Conservation (phyloP, 1,140 invertebrate genomes). For the Ruditapes philippinarum region DNA sequence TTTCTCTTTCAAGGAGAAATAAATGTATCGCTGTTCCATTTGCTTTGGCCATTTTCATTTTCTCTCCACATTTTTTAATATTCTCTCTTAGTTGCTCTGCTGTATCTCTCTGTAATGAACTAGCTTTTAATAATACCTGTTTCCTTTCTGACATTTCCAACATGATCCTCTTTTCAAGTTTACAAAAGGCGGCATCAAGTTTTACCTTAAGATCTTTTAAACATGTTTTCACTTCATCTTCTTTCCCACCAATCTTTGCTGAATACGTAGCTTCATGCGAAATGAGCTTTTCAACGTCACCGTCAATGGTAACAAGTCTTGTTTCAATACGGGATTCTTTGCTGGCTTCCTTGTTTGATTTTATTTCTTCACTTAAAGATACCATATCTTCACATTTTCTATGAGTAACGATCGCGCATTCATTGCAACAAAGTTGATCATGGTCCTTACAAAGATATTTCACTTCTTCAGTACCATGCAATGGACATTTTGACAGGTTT, state of each 20-base stretch:
- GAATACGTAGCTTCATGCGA: no score
- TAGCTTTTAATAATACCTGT: not conserved
- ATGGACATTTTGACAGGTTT: not conserved
- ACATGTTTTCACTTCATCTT: not conserved
- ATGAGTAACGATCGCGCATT: not conserved
- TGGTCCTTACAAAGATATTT: slow-evolving; percentile 2
- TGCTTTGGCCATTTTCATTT: not conserved
- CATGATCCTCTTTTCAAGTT: no score
- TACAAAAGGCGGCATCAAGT: not conserved
- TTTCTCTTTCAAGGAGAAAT: not conserved
- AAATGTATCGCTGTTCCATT: no score
- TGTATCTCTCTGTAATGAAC: not conserved
- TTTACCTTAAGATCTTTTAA: not conserved
- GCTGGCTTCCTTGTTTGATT: no score
- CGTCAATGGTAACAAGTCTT: not conserved
- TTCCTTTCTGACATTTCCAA: not conserved
- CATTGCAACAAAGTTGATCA: not conserved
- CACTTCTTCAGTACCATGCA: not conserved
- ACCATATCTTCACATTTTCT: not conserved
- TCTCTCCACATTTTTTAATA: not conserved
- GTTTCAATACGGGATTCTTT: not conserved
- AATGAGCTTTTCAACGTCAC: not conserved
- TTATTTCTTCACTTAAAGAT: not conserved
- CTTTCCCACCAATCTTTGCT: no score
- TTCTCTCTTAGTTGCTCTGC: not conserved